Conservation (phyloP, 2,113 vertebrate species). For the Kryptolebias marmoratus region DNA sequence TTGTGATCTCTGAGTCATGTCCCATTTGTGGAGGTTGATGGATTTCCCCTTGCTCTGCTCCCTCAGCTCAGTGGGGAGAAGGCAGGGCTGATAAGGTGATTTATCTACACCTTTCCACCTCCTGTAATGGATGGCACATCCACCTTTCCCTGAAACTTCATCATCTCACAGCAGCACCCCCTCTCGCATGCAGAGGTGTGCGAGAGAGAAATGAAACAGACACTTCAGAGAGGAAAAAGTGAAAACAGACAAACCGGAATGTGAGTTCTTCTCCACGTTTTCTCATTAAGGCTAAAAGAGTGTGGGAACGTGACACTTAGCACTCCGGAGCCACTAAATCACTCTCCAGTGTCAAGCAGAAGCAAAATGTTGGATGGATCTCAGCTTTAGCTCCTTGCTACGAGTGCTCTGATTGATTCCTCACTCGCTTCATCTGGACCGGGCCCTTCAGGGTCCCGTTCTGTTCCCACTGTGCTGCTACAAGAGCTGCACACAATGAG, state of each 20-base stretch:
- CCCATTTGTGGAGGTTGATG: conserved; percentile 79
- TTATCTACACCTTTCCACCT: conserved; percentile 82
- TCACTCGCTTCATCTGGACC: conserved; percentile 57
- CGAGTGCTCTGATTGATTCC: conserved; percentile 61
- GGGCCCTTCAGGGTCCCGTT: conserved; percentile 49
- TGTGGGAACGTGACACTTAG: conserved; percentile 57
- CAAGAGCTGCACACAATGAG: conserved; percentile 37
- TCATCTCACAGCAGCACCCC: conserved; percentile 72
- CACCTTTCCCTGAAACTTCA: conserved; percentile 82
- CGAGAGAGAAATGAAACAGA: conserved; percentile 64
- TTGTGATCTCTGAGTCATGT: conserved; percentile 76
- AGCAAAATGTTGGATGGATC: conserved; percentile 57
- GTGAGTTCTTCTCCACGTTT: conserved; percentile 48
- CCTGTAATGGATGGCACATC: conserved; percentile 82
- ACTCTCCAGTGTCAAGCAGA: conserved; percentile 46
- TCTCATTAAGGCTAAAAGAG: conserved; percentile 60
- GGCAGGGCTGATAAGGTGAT: conserved; percentile 82
- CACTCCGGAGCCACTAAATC: conserved; percentile 61
- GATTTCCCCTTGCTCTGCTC: conserved; percentile 79
- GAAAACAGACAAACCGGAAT: conserved; percentile 55
- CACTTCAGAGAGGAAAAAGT: conserved; percentile 32
- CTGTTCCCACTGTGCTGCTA: conserved; percentile 32
- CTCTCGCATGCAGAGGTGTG: conserved; percentile 44
- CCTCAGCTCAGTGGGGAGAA: conserved; percentile 81
- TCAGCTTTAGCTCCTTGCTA: conserved; percentile 50